These are phyloP conservation scores for Drosophila albomicans DNA, from an alignment of 1,140 invertebrate species.

Conservation along the genomic window DNA sequence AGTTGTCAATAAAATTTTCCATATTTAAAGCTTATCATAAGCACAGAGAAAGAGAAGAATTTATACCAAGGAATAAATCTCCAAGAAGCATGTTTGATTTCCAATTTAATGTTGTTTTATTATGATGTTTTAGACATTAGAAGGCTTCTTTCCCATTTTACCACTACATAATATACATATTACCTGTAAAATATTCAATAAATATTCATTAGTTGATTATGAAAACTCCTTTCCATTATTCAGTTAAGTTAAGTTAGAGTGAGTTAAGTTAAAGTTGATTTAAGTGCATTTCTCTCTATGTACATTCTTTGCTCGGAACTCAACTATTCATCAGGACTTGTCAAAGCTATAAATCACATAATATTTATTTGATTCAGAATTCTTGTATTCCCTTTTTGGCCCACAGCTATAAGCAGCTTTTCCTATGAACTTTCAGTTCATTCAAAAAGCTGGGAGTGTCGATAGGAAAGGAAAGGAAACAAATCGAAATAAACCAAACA, in stretches of 20 bases:
- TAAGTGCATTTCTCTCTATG: neutral
- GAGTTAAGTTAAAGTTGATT: too few relatives aligned
- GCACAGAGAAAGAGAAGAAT: too few relatives aligned
- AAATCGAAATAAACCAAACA: slow-evolving; percentile 25
- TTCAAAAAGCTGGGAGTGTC: slow-evolving; percentile 5
- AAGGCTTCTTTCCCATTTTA: too few relatives aligned
- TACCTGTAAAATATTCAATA: too few relatives aligned
- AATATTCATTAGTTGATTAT: too few relatives aligned
- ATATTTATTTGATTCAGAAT: slow-evolving; percentile 9
- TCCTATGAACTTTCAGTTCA: slow-evolving; percentile 11
- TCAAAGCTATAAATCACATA: slow-evolving; percentile 13
- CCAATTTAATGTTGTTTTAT: too few relatives aligned
- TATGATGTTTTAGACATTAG: too few relatives aligned
- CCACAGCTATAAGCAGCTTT: slow-evolving; percentile 15
- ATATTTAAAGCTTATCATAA: neutral
- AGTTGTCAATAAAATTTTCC: neutral
- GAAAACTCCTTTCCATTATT: too few relatives aligned
- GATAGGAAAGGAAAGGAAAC: slow-evolving; percentile 3
- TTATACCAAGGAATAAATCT: too few relatives aligned
- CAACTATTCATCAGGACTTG: slow-evolving; percentile 15
- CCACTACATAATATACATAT: too few relatives aligned
- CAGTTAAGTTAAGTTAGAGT: too few relatives aligned
- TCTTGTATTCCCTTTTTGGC: neutral
- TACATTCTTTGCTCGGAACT: neutral
- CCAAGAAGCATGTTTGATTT: too few relatives aligned